Evolutionary conservation across 2,888 invertebrate species (phyloP), one percentile per base, ranked within the genome.

Genomic region (Drosophila incognita): DNA sequence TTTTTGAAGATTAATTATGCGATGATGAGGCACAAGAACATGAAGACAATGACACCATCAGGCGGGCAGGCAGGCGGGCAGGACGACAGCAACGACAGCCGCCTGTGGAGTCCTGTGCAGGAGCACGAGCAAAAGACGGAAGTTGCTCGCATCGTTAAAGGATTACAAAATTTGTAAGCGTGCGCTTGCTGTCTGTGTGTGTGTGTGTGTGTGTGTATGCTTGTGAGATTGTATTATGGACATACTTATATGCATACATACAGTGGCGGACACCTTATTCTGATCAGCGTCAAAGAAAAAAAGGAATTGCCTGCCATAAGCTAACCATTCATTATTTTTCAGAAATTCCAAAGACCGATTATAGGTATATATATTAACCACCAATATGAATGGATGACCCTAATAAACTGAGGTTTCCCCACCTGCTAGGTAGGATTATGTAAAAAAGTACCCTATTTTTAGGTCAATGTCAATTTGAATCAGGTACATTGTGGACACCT

Each of bases 1-100:
- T 90, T 80, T 84, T 83, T 87, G 86, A 89, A 91, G 91, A 91
- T 91, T 91, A 91, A 91, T 91, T 91, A 90, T 87, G 81, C 89
- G 82, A 89, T 88, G 89, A 90, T 83, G 83, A 82, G 87, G 84
- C 85, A 78, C 81, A 87, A 78, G 67, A 65, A 79, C 60, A 60
- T n/a, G 59, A 78, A 79, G 83, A 84, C 83, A 87, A 87, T 87
- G 84, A 87, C 88, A 81, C 74, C 74, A 67, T 52, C 74, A 74
- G 66, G 36, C 76, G 42, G 46, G 4, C 57, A 15, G 56, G 5
- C 49, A 21, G 36, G 10, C 33, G 53, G 59, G 1, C 57, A 52
- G 38, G 27, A 49, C 59, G 52, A 18, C 54, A 36, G 48, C 56
- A 38, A 11, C 56, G 42, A 48, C 68, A 61, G 62, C 63, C 53